Percentiles rank a stretch among this genome's conserved stretches.
Conservation (phyloP, 2,888 invertebrate genomes). For the Pollenia angustigena region DNA sequence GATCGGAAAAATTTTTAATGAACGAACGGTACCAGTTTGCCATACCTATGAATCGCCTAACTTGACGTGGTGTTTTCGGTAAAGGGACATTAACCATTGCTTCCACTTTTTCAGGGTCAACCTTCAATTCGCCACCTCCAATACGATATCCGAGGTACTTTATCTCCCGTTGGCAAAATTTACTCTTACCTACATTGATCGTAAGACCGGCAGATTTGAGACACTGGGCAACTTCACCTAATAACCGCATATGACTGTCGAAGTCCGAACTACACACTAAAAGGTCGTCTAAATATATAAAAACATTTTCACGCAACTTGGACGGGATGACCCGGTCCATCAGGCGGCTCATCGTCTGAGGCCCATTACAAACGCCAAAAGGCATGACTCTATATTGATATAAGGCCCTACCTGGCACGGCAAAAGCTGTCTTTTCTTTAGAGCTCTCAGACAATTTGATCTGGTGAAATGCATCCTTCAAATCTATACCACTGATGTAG, state of each 20-base stretch:
- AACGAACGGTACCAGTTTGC: conserved; percentile 50
- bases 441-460: background rate
- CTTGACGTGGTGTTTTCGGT: conserved; percentile 38
- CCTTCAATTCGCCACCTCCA: conserved; percentile 25
- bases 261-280: background rate
- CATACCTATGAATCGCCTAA: conserved; percentile 55
- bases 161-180: too few relatives aligned
- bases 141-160: conserved; percentile 3
- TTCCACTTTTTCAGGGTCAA: conserved; percentile 51
- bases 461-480: background rate
- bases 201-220: background rate
- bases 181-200: background rate
- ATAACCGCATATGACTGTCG: background rate
- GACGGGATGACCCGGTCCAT: background rate
- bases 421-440: background rate
- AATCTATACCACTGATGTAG: background rate
- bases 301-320: background rate
- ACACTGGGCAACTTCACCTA: conserved; percentile 8
- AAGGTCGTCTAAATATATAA: background rate
- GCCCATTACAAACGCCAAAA: conserved; percentile 7
- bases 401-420: background rate
- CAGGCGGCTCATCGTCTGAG: conserved; percentile 5
- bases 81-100: conserved; percentile 47
- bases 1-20: conserved; percentile 24
- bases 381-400: conserved; percentile 35